Evolutionary conservation across 2,113 vertebrate species (phyloP), one percentile per base, ranked within the genome.

Genomic region (Nothobranchius furzeri): DNA sequence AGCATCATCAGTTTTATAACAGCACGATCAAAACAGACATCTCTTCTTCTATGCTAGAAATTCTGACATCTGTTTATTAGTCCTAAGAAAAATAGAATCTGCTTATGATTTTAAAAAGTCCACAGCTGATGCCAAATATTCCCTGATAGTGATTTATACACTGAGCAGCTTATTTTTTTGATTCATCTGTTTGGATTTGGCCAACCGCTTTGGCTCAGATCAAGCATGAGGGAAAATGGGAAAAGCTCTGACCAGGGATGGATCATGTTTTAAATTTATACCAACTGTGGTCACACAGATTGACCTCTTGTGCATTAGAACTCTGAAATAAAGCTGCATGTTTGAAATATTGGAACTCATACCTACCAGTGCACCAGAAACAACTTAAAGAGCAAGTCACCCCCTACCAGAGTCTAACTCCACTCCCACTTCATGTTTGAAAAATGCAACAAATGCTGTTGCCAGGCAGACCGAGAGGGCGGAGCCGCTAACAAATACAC

Each of bases 141-240:
- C 1, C 46, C 55, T 65, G n/a, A 36, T 68, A 71, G 85, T 70
- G 66, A 62, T 82, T 84, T 86, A 79, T 60, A 75, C 64, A 86
- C 54, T 77, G 84, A 90, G 85, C 75, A 77, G 86, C 84, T 90
- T 89, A 88, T 80, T 83, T 81, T 80, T 57, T 47, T 78, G 83
- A 90, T 87, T 88, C 87, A 90, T 91, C 83, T 75, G 60, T 78
- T 73, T 49, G 73, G 75, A 86, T 87, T 90, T 85, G 85, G 83
- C 80, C 69, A 65, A 73, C 82, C 47, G 70, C 81, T 75, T 82
- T 58, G 12, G 53, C 60, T 77, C 65, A 47, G 68, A 83, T 87
- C 80, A 69, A 70, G 70, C 78, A 78, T 64, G 60, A 85, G 60
- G 56, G 59, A 60, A 20, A 82, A 78, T 15, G 55, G 57, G 46